These are phyloP conservation scores for Sesamia nonagrioides DNA, from an alignment of 1,140 invertebrate species.

Conservation along the genomic window DNA sequence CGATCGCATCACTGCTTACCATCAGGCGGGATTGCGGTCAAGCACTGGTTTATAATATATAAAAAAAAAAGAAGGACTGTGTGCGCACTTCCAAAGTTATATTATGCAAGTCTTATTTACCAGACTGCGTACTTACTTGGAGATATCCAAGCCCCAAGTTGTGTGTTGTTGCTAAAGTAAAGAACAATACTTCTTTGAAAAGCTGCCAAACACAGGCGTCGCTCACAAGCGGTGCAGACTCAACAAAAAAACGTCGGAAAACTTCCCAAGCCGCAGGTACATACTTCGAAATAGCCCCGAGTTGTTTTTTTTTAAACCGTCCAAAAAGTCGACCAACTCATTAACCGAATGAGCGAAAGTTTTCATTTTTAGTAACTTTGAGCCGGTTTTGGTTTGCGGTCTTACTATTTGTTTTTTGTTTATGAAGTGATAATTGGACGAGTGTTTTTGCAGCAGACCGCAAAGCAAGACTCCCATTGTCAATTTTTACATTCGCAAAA, in stretches of 20 bases:
- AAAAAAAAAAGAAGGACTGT: too few species aligned
- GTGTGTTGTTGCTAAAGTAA: background rate
- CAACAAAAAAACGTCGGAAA: slow-evolving; percentile 40
- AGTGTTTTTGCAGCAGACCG: background rate
- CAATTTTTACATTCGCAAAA: too few species aligned
- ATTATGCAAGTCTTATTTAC: background rate
- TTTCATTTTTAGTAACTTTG: slow-evolving; percentile 45
- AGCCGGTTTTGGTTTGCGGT: background rate
- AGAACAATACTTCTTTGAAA: slow-evolving; percentile 33
- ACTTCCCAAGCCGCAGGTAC: slow-evolving; percentile 33
- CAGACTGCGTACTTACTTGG: background rate
- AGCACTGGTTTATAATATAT: too few species aligned
- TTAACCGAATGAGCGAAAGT: slow-evolving; percentile 49
- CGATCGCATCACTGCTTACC: too few species aligned
- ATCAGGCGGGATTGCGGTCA: too few species aligned
- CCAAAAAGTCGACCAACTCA: slow-evolving; percentile 49
- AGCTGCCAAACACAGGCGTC: slow-evolving; percentile 33
- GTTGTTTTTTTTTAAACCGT: slow-evolving; percentile 33
- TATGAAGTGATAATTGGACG: slow-evolving; percentile 16
- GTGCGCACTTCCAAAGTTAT: background rate
- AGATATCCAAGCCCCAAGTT: background rate
- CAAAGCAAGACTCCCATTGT: too few species aligned
- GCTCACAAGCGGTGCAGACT: slow-evolving; percentile 28
- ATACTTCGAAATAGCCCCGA: slow-evolving; percentile 21
- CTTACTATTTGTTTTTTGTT: slow-evolving; percentile 11